Conservation (phyloP, 2,888 invertebrate genomes). For the Noctua comes region DNA sequence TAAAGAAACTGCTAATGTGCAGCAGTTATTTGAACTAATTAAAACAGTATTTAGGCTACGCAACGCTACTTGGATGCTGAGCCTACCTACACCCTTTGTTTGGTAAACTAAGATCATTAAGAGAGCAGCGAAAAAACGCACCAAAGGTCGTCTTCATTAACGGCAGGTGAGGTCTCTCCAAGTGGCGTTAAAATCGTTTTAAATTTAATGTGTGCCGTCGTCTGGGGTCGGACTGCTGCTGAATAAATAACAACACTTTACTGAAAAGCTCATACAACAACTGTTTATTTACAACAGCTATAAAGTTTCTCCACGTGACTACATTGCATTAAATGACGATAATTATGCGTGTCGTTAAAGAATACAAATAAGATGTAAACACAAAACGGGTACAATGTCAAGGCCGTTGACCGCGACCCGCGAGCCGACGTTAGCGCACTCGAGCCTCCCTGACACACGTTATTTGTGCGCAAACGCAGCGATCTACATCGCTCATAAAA, state of each 20-base stretch:
- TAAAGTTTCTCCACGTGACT: constrained; percentile 72
- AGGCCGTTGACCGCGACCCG: constrained; percentile 86
- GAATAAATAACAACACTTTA: constrained; percentile 57
- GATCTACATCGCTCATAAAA: constrained; percentile 42
- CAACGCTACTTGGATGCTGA: constrained; percentile 10
- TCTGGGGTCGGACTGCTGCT: constrained; percentile 60
- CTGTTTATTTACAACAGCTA: constrained; percentile 65
- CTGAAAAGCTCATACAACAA: constrained; percentile 59
- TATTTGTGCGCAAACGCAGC: constrained; percentile 61
- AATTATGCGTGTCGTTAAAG: constrained; percentile 73
- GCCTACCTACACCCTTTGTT: constrained; percentile 20
- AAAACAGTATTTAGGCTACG: constrained; percentile 4
- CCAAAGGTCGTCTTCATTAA: constrained; percentile 56
- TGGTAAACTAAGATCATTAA: constrained; percentile 28
- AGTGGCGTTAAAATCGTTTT: constrained; percentile 53
- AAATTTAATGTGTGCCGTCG: constrained; percentile 52
- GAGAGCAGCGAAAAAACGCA: constrained; percentile 26
- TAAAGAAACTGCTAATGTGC: constrained; percentile 31
- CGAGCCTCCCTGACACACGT: constrained; percentile 55
- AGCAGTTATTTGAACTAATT: constrained; percentile 40
- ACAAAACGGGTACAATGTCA: constrained; percentile 85
- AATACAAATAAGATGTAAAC: constrained; percentile 79
- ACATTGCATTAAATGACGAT: constrained; percentile 73
- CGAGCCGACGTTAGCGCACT: constrained; percentile 64
- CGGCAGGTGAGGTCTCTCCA: constrained; percentile 38